Conservation (phyloP, 2,888 invertebrate genomes). For the Cacoxenus indagator region DNA sequence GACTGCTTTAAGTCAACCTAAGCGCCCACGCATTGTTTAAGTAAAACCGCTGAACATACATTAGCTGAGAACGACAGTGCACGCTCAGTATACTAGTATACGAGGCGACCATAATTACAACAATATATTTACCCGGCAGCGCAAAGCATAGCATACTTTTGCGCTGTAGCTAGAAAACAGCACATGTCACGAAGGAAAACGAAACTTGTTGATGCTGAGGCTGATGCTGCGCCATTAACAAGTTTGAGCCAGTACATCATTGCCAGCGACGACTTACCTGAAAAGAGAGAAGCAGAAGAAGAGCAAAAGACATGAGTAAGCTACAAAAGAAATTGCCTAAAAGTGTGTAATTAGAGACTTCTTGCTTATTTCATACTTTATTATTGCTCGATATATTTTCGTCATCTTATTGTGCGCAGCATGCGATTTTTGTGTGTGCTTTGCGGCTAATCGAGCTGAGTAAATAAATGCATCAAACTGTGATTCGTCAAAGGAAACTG, state of each 20-base stretch:
- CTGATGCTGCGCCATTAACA: neutral
- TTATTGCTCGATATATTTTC: neutral
- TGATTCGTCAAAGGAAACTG: constrained; percentile 1
- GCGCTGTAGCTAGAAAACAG: no score
- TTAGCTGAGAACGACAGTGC: neutral
- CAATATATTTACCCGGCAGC: constrained; percentile 13
- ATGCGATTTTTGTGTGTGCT: neutral
- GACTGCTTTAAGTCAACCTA: neutral
- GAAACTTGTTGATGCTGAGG: neutral
- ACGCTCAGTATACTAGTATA: neutral
- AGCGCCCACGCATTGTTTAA: neutral
- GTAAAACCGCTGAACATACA: constrained; percentile 7
- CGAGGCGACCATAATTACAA: neutral
- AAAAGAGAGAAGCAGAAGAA: neutral
- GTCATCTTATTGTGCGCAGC: neutral
- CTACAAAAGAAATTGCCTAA: constrained; percentile 14
- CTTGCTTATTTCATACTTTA: neutral
- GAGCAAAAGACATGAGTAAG: constrained; percentile 1
- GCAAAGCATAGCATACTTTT: no score
- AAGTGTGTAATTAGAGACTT: constrained; percentile 3
- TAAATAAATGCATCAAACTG: constrained; percentile 38
- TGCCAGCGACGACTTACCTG: constrained; percentile 25
- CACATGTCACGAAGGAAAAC: neutral
- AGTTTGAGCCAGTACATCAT: constrained; percentile 11
- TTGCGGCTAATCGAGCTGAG: constrained; percentile 35